Conservation (phyloP, 23 tunicate species). For the Oikopleura vanhoeffeni region DNA sequence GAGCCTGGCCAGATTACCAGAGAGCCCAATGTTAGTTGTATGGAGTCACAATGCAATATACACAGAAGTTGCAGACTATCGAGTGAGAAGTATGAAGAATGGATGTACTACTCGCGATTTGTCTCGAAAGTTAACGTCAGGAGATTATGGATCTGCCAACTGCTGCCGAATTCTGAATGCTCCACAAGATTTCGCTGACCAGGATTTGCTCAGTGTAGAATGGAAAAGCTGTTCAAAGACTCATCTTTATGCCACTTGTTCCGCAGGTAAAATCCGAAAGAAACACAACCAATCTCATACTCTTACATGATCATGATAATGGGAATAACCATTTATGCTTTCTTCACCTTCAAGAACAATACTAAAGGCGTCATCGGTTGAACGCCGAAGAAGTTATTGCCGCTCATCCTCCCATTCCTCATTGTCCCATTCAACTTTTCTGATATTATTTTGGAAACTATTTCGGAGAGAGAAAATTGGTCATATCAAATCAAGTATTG, state of each 20-base stretch:
- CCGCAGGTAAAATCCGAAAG: conserved; percentile 16
- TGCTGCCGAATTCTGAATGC: background rate
- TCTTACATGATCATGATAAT: background rate
- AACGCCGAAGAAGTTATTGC: too few species aligned
- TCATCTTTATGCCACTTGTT: conserved; percentile 19
- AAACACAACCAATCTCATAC: too few species aligned
- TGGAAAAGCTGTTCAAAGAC: background rate
- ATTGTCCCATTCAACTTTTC: background rate
- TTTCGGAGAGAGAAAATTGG: background rate
- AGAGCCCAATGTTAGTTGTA: background rate
- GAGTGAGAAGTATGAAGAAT: too few species aligned
- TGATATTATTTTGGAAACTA: background rate
- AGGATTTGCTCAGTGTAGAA: background rate
- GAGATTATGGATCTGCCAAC: background rate
- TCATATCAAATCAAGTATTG: background rate
- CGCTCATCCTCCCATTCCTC: background rate
- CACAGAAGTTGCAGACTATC: too few species aligned
- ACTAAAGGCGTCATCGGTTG: too few species aligned
- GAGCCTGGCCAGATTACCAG: background rate
- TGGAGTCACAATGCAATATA: background rate
- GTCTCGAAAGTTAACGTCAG: too few species aligned
- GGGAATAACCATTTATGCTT: background rate
- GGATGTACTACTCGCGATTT: too few species aligned
- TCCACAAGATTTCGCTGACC: background rate
- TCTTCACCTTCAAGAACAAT: background rate